Conservation (phyloP, 2,113 vertebrate species). For the Dendrocopos noguchii region DNA sequence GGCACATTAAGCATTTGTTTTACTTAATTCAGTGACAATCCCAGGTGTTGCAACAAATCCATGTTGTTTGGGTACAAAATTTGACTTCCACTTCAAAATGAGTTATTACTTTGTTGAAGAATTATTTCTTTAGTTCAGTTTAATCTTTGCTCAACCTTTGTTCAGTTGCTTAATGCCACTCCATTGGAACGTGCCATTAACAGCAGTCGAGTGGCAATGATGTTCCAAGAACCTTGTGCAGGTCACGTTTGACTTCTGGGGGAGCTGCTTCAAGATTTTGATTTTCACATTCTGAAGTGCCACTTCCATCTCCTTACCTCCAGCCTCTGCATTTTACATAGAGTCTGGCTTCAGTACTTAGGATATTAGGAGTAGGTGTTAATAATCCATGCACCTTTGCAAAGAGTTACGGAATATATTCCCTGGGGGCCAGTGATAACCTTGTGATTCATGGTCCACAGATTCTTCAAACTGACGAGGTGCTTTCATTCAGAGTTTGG, state of each 20-base stretch:
- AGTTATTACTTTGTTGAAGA: neutral
- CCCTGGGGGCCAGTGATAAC: slow-evolving; percentile 15
- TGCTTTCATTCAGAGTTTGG: slow-evolving; percentile 2
- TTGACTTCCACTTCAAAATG: neutral
- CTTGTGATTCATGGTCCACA: neutral
- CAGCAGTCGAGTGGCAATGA: neutral
- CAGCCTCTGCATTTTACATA: neutral
- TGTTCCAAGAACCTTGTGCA: neutral
- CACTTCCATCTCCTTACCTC: slow-evolving; percentile 15
- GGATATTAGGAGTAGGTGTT: slow-evolving; percentile 30
- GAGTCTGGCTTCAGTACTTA: slow-evolving; percentile 1
- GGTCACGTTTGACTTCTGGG: neutral
- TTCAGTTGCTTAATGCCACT: neutral
- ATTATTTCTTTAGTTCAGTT: neutral
- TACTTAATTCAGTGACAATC: neutral
- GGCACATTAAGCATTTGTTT: neutral
- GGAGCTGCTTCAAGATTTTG: neutral
- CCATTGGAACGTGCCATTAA: neutral
- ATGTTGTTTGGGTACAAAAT: neutral
- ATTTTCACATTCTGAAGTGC: slow-evolving; percentile 1
- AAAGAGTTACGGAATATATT: slow-evolving; percentile 25
- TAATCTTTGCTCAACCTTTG: neutral
- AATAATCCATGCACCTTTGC: slow-evolving; percentile 44
- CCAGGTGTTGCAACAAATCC: neutral
- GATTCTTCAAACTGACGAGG: slow-evolving; percentile 19